Base-by-base conservation (phyloP, 2,797 vertebrate species). In the Semotilus atromaculatus region DNA sequence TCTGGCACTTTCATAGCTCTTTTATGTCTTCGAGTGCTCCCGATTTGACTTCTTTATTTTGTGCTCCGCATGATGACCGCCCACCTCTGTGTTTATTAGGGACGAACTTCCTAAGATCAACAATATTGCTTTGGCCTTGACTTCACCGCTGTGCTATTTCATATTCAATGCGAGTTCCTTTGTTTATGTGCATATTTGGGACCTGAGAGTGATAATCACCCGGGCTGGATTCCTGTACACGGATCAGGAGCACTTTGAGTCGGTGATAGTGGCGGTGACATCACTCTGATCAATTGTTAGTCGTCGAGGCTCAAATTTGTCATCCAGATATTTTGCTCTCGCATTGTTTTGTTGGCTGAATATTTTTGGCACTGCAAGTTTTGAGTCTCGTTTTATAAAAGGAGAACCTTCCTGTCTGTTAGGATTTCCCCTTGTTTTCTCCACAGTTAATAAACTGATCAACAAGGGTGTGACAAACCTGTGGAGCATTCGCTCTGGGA, bases 91-190 rank as follows among this genome's bases (percentile, higher is more conserved):
- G 91, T 93, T 93, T 93, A 90, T 91, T 89, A 66, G 89, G 91
- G 92, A 93, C 92, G 79, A 92, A 88, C 91, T 95, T 96, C 94
- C 95, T 94, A 91, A 93, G 83, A 95, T 95, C 94, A 95, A 95
- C 95, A 95, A 93, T 95, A 96, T 95, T 94, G 86, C 90, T 93
- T 93, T 94, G 94, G 95, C 93, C 93, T 94, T 82, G 85, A 91
- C 93, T 92, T 87, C 88, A 81, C 68, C 31, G 76, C 87, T 77
- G 80, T 89, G 84, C 89, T 88, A 91, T 92, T 92, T 89, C 89
- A 92, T 92, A 90, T 94, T 94, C 90, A 94, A 91, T 90, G 84
- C 88, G 89, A 90, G 87, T 94, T 95, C 95, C 94, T 93, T 93
- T 93, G 91, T 93, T 94, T 93, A 92, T 91, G 86, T 71, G 88